Conservation (phyloP, 2,888 invertebrate species). For the Octonoba sinensis region DNA sequence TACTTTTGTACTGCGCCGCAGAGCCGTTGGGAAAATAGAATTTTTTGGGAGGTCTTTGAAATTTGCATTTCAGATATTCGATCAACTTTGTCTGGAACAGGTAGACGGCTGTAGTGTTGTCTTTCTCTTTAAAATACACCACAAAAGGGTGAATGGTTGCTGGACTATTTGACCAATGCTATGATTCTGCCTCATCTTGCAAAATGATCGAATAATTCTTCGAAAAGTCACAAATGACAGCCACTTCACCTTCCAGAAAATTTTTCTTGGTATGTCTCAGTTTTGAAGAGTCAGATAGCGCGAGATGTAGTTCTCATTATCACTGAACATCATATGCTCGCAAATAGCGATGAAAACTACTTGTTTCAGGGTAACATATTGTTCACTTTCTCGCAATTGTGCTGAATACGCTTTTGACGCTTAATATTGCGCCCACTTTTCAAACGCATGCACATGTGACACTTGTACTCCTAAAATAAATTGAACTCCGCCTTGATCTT, state of each 20-base stretch:
- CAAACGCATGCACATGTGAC: too few relatives aligned
- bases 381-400: too few relatives aligned
- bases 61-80: neutral
- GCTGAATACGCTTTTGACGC: too few relatives aligned
- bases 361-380: too few relatives aligned
- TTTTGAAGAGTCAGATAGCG: too few relatives aligned
- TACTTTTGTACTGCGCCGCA: constrained; percentile 67
- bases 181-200: constrained; percentile 17
- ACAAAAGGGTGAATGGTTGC: constrained; percentile 4
- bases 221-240: constrained; percentile 10
- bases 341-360: too few relatives aligned
- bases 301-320: too few relatives aligned
- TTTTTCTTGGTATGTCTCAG: neutral
- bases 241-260: neutral
- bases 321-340: too few relatives aligned
- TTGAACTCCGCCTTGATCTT: too few relatives aligned
- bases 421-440: too few relatives aligned
- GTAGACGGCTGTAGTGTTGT: neutral
- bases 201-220: neutral
- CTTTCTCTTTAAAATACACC: constrained; percentile 12
- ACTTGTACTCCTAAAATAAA: too few relatives aligned
- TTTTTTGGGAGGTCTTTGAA: neutral
- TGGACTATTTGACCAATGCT: neutral
- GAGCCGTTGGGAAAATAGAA: constrained; percentile 64
- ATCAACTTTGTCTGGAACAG: neutral